Evolutionary conservation across 2,113 vertebrate genomes (phyloP), one percentile per base, ranked within the genome.

Genomic region (Tetraodon nigroviridis): DNA sequence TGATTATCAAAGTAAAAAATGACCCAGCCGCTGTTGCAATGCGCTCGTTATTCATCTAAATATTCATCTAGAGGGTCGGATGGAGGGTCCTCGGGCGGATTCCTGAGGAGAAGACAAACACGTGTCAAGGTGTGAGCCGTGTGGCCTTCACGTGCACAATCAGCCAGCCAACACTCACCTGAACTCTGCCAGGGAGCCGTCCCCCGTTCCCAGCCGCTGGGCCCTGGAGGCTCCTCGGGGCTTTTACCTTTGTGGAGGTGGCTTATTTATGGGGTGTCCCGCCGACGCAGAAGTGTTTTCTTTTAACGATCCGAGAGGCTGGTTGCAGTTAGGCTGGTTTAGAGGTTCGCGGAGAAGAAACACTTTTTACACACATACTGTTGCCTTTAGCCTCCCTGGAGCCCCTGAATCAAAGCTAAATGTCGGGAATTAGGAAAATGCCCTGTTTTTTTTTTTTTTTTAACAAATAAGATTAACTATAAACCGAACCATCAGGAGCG

Each of bases 1-100:
- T 73, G 72, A 82, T 82, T 76, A 80, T 7, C 56, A 56, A 74
- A 80, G 72, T 37, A 37, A 37, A 10, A 8, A 3, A 8, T 12
- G n/a, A 12, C 12, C 32, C 32, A 11, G 32, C 32, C 32, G 2
- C 32, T 37, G 32, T 12, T 37, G 32, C 32, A 37, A 6, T 27
- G 24, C 24, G 32, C 12, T 11, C 32, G 11, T 37, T 37, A 11
- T 12, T 37, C 32, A 37, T 37, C 32, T 37, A 37, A 37, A 11
- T 37, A 11, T 37, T 37, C n/a, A n/a, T n/a, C n/a, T n/a, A n/a
- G n/a, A 11, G 32, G 32, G 32, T 37, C 32, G 3, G 10, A 3
- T 37, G 32, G 32, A 37, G 4, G 32, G 32, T 37, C 11, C 32
- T 37, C 8, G 7, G 7, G 32, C 8, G 10, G 32, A 37, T 37